Percentiles rank a stretch among this genome's conserved stretches.
These are phyloP conservation scores for Podarcis raffonei DNA, from an alignment of 2,113 vertebrate genomes.

Conservation along the genomic window DNA sequence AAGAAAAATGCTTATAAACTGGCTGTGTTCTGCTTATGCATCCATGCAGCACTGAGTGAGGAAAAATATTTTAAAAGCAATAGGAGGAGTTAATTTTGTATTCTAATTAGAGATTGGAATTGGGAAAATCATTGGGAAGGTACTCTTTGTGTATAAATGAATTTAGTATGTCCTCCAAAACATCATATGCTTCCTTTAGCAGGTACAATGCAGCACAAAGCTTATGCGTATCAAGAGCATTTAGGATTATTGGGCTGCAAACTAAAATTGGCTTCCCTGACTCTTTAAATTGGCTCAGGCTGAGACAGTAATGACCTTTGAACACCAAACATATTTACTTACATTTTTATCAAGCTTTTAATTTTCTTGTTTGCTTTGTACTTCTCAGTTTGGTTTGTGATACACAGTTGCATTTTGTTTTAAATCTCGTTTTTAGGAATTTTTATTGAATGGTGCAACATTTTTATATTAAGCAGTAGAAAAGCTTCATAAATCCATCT, in stretches of 20 bases:
- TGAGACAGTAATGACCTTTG: no score
- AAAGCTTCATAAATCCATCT: neutral
- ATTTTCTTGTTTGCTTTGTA: no score
- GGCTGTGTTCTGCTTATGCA: neutral
- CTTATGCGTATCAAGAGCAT: neutral
- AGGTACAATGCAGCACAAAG: neutral
- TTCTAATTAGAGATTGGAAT: neutral
- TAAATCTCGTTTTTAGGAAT: no score
- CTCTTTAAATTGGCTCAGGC: neutral
- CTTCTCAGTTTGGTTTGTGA: no score
- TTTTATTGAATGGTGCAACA: no score
- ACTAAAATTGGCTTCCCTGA: neutral
- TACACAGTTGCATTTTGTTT: no score
- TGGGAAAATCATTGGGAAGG: neutral
- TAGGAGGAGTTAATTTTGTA: neutral
- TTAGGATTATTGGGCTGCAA: no score
- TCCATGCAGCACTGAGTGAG: neutral
- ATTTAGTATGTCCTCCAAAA: neutral
- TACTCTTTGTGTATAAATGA: neutral
- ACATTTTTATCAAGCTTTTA: no score
- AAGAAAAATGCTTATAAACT: neutral
- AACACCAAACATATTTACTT: no score
- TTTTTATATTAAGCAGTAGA: no score
- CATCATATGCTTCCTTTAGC: neutral
- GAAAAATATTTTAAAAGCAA: neutral